Base-by-base conservation (phyloP, 2,888 invertebrate genomes). In the Gisinianus flammeolus region DNA sequence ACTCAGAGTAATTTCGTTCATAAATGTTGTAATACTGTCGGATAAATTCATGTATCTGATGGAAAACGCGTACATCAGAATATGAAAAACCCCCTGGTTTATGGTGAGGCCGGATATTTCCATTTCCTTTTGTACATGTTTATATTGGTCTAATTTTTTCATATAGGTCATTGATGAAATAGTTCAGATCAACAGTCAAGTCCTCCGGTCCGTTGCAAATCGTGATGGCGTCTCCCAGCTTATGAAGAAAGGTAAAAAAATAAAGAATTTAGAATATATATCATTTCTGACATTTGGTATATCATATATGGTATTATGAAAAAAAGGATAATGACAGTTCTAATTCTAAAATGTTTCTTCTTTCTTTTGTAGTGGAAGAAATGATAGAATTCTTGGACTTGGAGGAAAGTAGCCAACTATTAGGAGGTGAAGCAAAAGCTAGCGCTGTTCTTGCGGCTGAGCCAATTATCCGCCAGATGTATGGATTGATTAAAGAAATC, bases 391-490 rank as follows among this genome's bases (percentile, higher is more conserved):
- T 81, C 31, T 66, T 84, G 68, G 83, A 84, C 66, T 79, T 83
- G 44, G 84, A 84, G 75, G 83, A 83, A 71, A 83, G 81, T 68
- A 83, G 83, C 78, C 80, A 83, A 77, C 52, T 84, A n/a, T 79
- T 84, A 30, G 83, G 83, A 2, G 82, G 81, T n/a, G 84, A 84
- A 76, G 82, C 83, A 2, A 84, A 84, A 75, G 83, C 81, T 5
- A 84, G 82, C 76, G 84, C 83, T 5, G 81, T 84, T 6, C 74
- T 84, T n/a, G 82, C 83, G 8, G 84, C 84, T 6, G 84, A 84
- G 73, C 83, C 83, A 2, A 78, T 83, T n/a, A 83, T 84, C 62
- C 81, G 83, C n/a, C 82, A 83, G 79, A 83, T 83, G 83, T 82
- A 83, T 74, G 74, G 79, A 2, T 28, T 83, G 19, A 77, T 83